phyloP scores from a whole-genome alignment of 2,113 vertebrate genomes.

The Chlamydotis undulata region DNA sequence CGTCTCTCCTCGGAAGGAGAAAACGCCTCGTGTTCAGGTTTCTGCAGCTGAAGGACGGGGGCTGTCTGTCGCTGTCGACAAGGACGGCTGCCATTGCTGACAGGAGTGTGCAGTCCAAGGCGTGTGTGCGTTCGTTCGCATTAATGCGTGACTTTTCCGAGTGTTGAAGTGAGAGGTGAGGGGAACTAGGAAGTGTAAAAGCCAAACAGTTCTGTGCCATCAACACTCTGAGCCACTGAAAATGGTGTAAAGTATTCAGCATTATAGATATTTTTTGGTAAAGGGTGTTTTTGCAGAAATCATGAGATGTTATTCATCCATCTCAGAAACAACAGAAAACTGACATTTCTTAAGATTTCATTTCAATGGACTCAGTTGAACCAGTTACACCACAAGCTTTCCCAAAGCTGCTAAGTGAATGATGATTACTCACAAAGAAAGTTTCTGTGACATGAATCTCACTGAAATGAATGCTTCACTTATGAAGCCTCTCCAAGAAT shows the following conservation, averaged over 20 bases:
- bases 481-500: background rate
- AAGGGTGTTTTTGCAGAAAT: background rate
- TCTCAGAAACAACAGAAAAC: background rate
- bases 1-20: background rate
- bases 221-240: background rate
- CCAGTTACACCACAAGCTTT: background rate
- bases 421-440: conserved; percentile 36
- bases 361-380: background rate
- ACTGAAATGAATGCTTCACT: background rate
- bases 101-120: background rate
- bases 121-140: fast-evolving
- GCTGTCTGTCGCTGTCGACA: fast-evolving
- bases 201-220: background rate
- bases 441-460: background rate
- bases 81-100: background rate
- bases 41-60: background rate
- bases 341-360: background rate
- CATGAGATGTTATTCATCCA: background rate
- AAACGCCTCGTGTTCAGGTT: fast-evolving
- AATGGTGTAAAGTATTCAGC: background rate
- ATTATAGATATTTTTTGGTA: background rate
- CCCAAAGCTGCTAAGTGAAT: background rate
- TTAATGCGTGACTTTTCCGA: background rate
- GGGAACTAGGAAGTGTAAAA: background rate
- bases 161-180: background rate